Evolutionary conservation across 2,888 invertebrate species (phyloP).

Genomic region (Tuberolachnus salignus): DNA sequence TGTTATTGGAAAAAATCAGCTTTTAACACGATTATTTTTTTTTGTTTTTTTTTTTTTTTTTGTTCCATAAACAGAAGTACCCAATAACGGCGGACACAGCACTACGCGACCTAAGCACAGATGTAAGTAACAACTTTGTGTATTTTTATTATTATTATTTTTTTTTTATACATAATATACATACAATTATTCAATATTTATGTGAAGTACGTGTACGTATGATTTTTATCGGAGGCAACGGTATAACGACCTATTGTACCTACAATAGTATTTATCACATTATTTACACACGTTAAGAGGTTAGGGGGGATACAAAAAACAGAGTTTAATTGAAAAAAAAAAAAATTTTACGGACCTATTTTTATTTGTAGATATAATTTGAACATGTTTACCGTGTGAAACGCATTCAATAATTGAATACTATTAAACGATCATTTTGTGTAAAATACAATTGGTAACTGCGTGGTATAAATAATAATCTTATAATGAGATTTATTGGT

Average conservation of each 20-base stretch:
- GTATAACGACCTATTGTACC: too few relatives aligned
- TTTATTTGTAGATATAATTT: too few relatives aligned
- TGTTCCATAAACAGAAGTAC: constrained; percentile 37
- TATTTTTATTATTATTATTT: too few relatives aligned
- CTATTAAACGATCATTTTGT: too few relatives aligned
- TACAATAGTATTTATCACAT: not conserved
- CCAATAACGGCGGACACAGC: constrained; percentile 41
- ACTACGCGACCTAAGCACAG: constrained; percentile 36
- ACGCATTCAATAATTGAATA: not conserved
- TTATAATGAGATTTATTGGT: not conserved
- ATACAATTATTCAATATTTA: not conserved
- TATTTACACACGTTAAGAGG: too few relatives aligned
- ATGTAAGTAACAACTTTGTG: constrained; percentile 47
- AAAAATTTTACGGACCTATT: too few relatives aligned
- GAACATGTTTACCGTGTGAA: too few relatives aligned
- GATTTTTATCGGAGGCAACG: not conserved
- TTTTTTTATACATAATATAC: not conserved
- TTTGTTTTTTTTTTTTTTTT: not conserved
- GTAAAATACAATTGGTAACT: too few relatives aligned
- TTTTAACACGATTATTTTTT: constrained; percentile 26
- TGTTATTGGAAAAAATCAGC: not conserved
- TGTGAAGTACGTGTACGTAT: constrained; percentile 9
- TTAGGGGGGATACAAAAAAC: too few relatives aligned
- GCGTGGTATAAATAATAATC: too few relatives aligned
- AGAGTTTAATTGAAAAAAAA: too few relatives aligned